A percentile compares a stretch with the other conserved stretches of the same genome.
phyloP scores from a whole-genome alignment of 2,797 vertebrate species.

The Salmo trutta region DNA sequence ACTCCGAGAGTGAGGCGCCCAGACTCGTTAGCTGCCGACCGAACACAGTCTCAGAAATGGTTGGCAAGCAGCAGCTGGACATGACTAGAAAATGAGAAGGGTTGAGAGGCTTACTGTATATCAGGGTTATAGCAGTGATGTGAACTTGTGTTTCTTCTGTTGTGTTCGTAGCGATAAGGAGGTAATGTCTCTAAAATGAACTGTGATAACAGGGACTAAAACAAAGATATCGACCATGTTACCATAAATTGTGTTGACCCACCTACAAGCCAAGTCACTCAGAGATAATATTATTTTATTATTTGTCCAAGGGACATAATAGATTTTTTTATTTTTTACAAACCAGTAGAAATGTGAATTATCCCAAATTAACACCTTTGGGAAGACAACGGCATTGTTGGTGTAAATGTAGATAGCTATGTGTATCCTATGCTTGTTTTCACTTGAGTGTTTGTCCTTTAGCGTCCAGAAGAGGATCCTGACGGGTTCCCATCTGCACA shows the following conservation, averaged over 20 bases:
- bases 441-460: slow-evolving; percentile 36
- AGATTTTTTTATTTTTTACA: too few species aligned
- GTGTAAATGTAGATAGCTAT: slow-evolving; percentile 24
- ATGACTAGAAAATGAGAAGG: slow-evolving; percentile 19
- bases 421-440: slow-evolving; percentile 24
- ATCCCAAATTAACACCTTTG: neutral
- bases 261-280: neutral
- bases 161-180: neutral
- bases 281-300: too few species aligned
- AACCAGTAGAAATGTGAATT: too few species aligned
- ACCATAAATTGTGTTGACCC: neutral
- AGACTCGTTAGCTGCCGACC: slow-evolving; percentile 11
- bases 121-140: neutral
- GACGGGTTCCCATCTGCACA: slow-evolving; percentile 33
- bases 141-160: neutral
- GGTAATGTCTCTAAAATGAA: neutral
- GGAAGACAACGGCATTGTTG: neutral
- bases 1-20: slow-evolving; percentile 32
- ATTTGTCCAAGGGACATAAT: too few species aligned
- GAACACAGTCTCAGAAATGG: slow-evolving; percentile 49
- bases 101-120: neutral
- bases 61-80: slow-evolving; percentile 45
- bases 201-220: neutral
- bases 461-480: slow-evolving; percentile 24
- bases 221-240: neutral